Percentiles rank a stretch among this genome's conserved stretches.
Evolutionary conservation across 2,888 invertebrate species (phyloP).

Genomic region (Sphaerophoria taeniata): DNA sequence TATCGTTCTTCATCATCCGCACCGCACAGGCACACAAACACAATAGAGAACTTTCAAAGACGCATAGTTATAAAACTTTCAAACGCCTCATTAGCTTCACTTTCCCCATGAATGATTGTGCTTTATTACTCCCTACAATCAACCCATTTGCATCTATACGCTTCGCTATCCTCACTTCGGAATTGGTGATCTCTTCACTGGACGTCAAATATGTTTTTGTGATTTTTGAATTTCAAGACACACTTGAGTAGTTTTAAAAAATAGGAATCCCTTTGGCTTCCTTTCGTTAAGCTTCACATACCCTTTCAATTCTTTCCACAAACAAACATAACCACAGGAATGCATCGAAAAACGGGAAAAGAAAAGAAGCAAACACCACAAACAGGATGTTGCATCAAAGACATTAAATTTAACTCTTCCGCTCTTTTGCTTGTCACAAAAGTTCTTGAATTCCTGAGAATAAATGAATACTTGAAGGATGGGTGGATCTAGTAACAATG

Average conservation of each 20-base stretch:
- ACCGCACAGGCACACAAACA: too few relatives aligned
- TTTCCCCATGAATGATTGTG: constrained; percentile 49
- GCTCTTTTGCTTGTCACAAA: too few relatives aligned
- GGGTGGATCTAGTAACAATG: too few relatives aligned
- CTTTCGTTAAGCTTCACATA: not conserved
- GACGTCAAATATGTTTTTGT: not conserved
- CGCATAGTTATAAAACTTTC: constrained; percentile 4
- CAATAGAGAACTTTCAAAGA: not conserved
- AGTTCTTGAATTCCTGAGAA: not conserved
- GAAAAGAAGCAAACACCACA: not conserved
- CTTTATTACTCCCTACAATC: not conserved
- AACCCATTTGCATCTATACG: constrained; percentile 29
- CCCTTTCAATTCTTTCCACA: not conserved
- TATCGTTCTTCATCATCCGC: constrained; percentile 2
- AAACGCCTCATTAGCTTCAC: constrained; percentile 47
- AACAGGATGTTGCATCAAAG: constrained; percentile 31
- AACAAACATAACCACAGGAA: constrained; percentile 12
- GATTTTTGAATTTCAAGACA: constrained; percentile 32
- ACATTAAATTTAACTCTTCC: constrained; percentile 14
- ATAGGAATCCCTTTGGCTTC: constrained; percentile 29
- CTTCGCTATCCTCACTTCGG: constrained; percentile 1
- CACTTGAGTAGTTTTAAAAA: constrained; percentile 32
- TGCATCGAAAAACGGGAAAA: not conserved
- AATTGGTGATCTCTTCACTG: not conserved
- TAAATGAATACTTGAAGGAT: not conserved